phyloP scores from a whole-genome alignment of 30 jellyfish, hydroid and myxozoan genomes.

The Chironex yamaguchii region DNA sequence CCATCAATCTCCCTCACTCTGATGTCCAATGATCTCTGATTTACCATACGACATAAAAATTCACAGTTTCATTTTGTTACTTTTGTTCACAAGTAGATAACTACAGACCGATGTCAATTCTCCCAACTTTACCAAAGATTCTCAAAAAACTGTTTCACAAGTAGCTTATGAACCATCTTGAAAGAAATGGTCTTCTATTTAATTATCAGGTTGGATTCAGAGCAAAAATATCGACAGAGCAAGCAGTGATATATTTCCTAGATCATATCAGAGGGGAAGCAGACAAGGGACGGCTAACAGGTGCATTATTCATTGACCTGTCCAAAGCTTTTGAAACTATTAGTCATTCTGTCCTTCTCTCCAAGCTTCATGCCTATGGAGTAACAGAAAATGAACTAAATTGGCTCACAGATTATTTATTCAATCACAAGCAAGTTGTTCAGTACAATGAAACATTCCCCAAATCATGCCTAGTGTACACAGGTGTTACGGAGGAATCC shows the following conservation, averaged over 20 bases:
- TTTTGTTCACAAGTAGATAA: too few species aligned
- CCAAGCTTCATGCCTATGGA: constrained; percentile 68
- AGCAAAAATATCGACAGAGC: constrained; percentile 34
- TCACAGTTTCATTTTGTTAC: too few species aligned
- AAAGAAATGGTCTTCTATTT: constrained; percentile 34
- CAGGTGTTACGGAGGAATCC: constrained; percentile 40
- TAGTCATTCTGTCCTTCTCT: constrained; percentile 60
- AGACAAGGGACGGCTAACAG: constrained; percentile 60
- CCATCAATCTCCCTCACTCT: too few species aligned
- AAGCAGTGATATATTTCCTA: constrained; percentile 21
- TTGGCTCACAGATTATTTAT: constrained; percentile 67
- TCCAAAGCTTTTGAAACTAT: constrained; percentile 61
- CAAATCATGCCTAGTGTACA: constrained; percentile 31
- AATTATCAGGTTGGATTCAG: constrained; percentile 52
- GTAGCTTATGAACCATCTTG: constrained; percentile 52
- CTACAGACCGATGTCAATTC: constrained; percentile 60
- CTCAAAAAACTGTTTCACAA: constrained; percentile 15
- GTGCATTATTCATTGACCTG: constrained; percentile 70
- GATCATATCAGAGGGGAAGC: constrained; percentile 48
- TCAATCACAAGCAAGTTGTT: constrained; percentile 46
- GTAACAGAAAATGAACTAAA: constrained; percentile 45
- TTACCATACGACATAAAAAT: too few species aligned
- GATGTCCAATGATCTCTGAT: too few species aligned
- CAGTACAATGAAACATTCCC: constrained; percentile 62
- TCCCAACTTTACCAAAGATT: constrained; percentile 51